Evolutionary conservation across 2,113 vertebrate genomes (phyloP), one percentile per base, ranked within the genome.

Genomic region (Myotis yumanensis): DNA sequence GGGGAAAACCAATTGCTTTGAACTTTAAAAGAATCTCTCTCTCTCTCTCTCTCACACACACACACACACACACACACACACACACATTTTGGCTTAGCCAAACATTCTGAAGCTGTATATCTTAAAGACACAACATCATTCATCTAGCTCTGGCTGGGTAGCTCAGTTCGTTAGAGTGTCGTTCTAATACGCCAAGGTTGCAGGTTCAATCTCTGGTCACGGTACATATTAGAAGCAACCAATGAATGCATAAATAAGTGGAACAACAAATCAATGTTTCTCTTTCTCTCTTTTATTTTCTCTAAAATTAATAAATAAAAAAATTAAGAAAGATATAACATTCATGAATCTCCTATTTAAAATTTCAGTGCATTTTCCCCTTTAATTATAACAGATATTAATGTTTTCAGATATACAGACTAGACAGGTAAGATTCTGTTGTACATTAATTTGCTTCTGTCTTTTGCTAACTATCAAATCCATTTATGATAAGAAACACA

Each of bases 401-500:
- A 59, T 92, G n/a, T 81, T 93, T 84, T 14, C 46, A 73, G 22
- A 82, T 66, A 94, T 62, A 43, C 10, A 84, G 46, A 17, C 2
- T 28, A 94, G 48, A 18, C 20, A 92, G 80, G 4, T 90, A 79
- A 89, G 32, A 83, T 64, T 35, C 51, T 14, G 71, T 8, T 75
- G 12, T 51, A 54, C 4, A n/a, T 66, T 93, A 84, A 84, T 89
- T 57, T 90, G 22, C 84, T 82, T 89, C 32, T 79, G 4, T 95
- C 20, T 79, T 94, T 96, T 81, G 46, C 32, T 84, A 30, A 76
- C 3, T 43, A 66, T 86, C 48, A 96, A 97, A 66, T 89, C 6
- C 10, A 94, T 64, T 92, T 95, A 79, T 83, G 20, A 80, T 86
- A 37, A 89, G 57, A 97, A 97, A 71, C 72, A 88, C 15, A 95